Evolutionary conservation across 2,113 vertebrate species (phyloP), one percentile per base, ranked within the genome.

Genomic region (Morone chrysops): DNA sequence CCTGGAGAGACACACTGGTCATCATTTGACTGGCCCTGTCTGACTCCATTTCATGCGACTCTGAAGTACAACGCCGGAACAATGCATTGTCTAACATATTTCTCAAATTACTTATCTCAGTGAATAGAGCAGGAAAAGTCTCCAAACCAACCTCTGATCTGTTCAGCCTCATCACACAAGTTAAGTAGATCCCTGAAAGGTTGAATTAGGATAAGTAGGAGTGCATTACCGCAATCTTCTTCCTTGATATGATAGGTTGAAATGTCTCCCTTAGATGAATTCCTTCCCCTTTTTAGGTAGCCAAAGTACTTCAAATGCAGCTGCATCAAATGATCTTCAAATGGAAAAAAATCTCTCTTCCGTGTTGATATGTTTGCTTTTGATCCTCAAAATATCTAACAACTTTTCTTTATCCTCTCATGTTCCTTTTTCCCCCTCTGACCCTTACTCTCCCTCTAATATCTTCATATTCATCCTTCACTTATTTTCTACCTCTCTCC

Each of bases 141-240:
- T 85, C 54, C 77, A 84, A 82, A 80, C 68, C 36, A 72, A 66
- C 59, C 22, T 80, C 41, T 85, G 70, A 82, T 85, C 61, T 67
- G 68, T 81, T 87, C 67, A 47, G 78, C 50, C 71, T 87, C 78
- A 75, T 87, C 51, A 61, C 54, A 71, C 48, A 68, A 60, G 75
- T 79, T 80, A 63, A 87, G 68, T 73, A 66, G 51, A 43, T 65
- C 22, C 20, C 59, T 88, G 59, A 87, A 87, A 81, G 87, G 83
- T 81, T 82, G 68, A 87, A 89, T 89, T 88, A 75, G 80, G 80
- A 88, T 90, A 88, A 89, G 86, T 90, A 82, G 70, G 62, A 78
- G 75, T 77, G 74, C 82, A 87, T 92, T 87, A 86, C 85, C 75
- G 75, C 83, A 89, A 87, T 91, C 74, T 86, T 87, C 75, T 2